Evolutionary conservation across 2,113 vertebrate species (phyloP).

Genomic region (Labeo rohita): DNA sequence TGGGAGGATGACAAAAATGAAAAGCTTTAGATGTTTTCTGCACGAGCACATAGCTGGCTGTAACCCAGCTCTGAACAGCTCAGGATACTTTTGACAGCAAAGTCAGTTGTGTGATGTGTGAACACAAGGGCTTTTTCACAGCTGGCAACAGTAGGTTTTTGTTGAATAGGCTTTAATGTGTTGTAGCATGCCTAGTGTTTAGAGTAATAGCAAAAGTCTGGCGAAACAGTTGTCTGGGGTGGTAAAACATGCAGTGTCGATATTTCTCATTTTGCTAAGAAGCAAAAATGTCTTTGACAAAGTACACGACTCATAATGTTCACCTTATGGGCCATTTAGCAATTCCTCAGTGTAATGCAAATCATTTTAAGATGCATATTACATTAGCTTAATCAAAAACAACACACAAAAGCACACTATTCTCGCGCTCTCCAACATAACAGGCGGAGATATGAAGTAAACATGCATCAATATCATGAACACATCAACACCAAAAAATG

Average conservation of each 20-base stretch:
- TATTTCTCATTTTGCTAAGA: not conserved
- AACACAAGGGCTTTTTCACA: conserved; percentile 1
- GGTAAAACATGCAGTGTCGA: not conserved
- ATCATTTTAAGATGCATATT: conserved; percentile 50
- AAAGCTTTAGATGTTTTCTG: conserved; percentile 43
- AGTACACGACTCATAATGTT: not conserved
- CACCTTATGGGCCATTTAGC: not conserved
- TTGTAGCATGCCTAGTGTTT: conserved; percentile 5
- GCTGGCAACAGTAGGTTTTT: conserved; percentile 6
- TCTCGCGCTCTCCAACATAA: not conserved
- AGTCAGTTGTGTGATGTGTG: not conserved
- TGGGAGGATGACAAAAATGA: conserved; percentile 55
- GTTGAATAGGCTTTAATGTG: conserved; percentile 28
- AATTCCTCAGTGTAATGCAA: not conserved
- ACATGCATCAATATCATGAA: conserved; percentile 14
- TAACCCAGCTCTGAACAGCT: not conserved
- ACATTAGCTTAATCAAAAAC: conserved; percentile 76
- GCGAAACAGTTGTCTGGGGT: not conserved
- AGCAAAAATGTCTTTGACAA: not conserved
- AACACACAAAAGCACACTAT: conserved; percentile 33
- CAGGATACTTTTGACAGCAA: not conserved
- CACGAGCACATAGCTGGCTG: not conserved
- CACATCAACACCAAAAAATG: conserved; percentile 27
- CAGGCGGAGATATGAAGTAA: not conserved
- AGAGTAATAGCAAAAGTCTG: conserved; percentile 38